A percentile compares a stretch with the other conserved stretches of the same genome.
These are phyloP conservation scores for Branchinecta lynchi DNA, from an alignment of 1,140 invertebrate genomes.

Conservation along the genomic window DNA sequence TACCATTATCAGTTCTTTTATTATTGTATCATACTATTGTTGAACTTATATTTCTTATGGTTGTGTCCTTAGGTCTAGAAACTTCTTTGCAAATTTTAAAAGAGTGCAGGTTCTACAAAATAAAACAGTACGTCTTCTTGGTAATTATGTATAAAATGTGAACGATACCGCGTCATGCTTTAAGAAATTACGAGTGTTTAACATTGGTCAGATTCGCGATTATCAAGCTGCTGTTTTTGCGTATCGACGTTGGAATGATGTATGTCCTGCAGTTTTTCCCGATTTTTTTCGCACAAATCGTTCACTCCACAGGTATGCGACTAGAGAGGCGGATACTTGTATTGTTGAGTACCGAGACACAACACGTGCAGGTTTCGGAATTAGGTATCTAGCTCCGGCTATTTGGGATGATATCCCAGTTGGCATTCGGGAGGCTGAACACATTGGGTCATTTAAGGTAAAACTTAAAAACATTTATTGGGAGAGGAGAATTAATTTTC, in stretches of 20 bases:
- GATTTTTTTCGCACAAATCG: too few species aligned
- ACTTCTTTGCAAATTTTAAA: conserved; percentile 3
- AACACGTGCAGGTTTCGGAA: too few species aligned
- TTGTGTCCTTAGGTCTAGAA: conserved; percentile 1
- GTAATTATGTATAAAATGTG: conserved; percentile 7
- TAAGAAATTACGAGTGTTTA: conserved; percentile 7
- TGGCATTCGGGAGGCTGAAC: conserved; percentile 1
- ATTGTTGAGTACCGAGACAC: too few species aligned
- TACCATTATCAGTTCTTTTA: too few species aligned
- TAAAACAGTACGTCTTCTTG: too few species aligned
- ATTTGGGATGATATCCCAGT: conserved; percentile 1
- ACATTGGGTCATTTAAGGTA: conserved; percentile 9
- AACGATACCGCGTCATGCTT: conserved; percentile 8
- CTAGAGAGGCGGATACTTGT: too few species aligned
- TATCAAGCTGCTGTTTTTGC: too few species aligned
- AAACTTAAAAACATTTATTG: conserved; percentile 10
- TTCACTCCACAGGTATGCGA: too few species aligned
- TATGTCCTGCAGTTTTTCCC: too few species aligned
- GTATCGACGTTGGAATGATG: too few species aligned
- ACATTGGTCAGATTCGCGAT: conserved; percentile 6
- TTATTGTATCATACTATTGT: conserved; percentile 6
- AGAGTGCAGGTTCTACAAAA: too few species aligned
- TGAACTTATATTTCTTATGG: conserved; percentile 6
- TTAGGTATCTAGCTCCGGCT: too few species aligned
- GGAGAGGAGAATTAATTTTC: background rate